Percentiles rank a stretch among this genome's conserved stretches.
Evolutionary conservation across 2,888 invertebrate genomes (phyloP).

Genomic region (Drosophila merina): DNA sequence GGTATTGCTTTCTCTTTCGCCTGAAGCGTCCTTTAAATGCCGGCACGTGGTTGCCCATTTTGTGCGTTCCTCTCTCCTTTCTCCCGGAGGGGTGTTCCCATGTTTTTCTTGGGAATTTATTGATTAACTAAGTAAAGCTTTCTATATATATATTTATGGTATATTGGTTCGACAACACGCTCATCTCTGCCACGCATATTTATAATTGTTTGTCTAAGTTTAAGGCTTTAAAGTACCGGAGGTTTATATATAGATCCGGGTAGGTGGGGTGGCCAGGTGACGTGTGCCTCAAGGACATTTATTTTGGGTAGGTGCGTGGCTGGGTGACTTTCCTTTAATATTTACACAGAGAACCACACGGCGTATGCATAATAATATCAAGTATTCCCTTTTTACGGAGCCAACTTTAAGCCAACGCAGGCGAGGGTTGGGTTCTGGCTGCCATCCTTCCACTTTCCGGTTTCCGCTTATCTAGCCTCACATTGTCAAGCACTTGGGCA

Average conservation of each 20-base stretch:
- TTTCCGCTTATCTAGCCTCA: neutral
- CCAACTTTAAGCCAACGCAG: slow-evolving; percentile 12
- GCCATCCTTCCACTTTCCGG: neutral
- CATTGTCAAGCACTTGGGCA: slow-evolving; percentile 4
- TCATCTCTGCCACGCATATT: slow-evolving; percentile 17
- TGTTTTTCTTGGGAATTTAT: slow-evolving; percentile 51
- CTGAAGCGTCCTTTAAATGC: slow-evolving; percentile 36
- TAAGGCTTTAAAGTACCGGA: slow-evolving; percentile 16
- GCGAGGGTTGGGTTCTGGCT: neutral
- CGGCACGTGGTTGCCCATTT: slow-evolving; percentile 62
- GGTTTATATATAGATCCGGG: neutral
- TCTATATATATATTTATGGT: slow-evolving; percentile 9
- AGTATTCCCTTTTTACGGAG: slow-evolving; percentile 32
- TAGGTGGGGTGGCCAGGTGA: neutral
- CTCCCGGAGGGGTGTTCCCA: slow-evolving; percentile 3
- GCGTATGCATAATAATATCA: slow-evolving; percentile 39
- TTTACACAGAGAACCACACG: slow-evolving; percentile 27
- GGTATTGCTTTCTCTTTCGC: neutral
- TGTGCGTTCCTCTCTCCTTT: neutral
- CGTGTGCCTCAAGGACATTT: slow-evolving; percentile 35
- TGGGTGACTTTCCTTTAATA: slow-evolving; percentile 25
- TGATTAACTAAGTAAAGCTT: slow-evolving; percentile 57
- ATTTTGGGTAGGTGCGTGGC: slow-evolving; percentile 15
- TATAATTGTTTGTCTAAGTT: slow-evolving; percentile 35
- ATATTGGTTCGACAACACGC: neutral